Evolutionary conservation across 2,113 vertebrate species (phyloP).

Genomic region (Peromyscus leucopus): DNA sequence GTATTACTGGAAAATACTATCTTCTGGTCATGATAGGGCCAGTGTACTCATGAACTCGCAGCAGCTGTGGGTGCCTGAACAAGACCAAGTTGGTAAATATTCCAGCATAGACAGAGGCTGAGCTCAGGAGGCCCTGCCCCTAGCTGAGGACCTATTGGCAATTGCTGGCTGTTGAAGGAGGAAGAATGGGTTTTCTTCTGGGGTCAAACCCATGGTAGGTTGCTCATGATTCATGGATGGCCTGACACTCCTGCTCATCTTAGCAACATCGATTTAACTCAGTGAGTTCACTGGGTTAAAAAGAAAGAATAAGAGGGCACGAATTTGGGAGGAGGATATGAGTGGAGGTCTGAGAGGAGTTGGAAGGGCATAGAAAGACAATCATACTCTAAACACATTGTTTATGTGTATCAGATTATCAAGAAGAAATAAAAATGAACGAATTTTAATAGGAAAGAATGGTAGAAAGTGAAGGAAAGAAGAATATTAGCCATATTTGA

Average conservation of each 20-base stretch:
- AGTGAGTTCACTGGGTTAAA: not conserved
- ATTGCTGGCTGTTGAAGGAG: not conserved
- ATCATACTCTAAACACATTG: not conserved
- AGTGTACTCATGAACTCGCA: not conserved
- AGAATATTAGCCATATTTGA: not conserved
- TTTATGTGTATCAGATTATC: not conserved
- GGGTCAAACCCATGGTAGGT: not conserved
- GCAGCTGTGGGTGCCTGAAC: not conserved
- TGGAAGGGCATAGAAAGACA: not conserved
- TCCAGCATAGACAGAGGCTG: too few species aligned
- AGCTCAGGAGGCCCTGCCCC: not conserved
- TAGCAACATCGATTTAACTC: not conserved
- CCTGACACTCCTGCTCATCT: not conserved
- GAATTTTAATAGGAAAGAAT: not conserved
- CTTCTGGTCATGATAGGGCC: not conserved
- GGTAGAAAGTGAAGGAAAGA: not conserved
- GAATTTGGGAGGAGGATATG: not conserved
- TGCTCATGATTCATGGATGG: not conserved
- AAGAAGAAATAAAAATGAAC: not conserved
- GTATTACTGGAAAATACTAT: not conserved
- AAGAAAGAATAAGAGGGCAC: not conserved
- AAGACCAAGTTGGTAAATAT: not conserved
- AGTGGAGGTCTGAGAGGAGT: not conserved
- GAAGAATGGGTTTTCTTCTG: not conserved
- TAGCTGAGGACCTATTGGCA: not conserved